A percentile compares a stretch with the other conserved stretches of the same genome.
Evolutionary conservation across 2,113 vertebrate genomes (phyloP).

Genomic region (Connochaetes taurinus): DNA sequence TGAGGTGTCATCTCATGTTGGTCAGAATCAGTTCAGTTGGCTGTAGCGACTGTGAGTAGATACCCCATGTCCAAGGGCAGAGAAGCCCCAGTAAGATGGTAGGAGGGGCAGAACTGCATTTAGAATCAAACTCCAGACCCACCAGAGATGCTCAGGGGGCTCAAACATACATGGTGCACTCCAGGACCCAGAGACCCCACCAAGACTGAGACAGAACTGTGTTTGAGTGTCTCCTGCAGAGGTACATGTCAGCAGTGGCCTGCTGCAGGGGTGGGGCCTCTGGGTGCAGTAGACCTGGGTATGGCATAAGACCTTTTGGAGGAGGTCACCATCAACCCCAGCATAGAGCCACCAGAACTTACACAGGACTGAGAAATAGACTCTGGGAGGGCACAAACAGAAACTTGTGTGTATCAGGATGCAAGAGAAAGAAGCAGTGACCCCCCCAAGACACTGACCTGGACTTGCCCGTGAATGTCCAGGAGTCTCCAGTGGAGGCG

Average conservation of each 20-base stretch:
- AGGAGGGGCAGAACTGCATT: background rate
- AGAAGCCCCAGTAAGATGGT: background rate
- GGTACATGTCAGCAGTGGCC: background rate
- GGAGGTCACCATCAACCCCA: background rate
- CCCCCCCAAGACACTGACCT: background rate
- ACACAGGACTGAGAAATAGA: background rate
- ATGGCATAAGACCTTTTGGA: background rate
- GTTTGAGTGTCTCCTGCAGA: background rate
- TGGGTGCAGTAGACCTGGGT: background rate
- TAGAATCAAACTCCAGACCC: background rate
- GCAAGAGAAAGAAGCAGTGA: background rate
- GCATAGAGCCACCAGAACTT: background rate
- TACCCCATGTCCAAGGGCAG: background rate
- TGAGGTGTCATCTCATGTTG: background rate
- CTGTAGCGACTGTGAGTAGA: background rate
- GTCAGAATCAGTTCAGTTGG: background rate
- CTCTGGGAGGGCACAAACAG: background rate
- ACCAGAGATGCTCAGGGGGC: background rate
- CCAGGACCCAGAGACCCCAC: background rate
- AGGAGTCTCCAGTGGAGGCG: fast-evolving
- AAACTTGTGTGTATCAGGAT: background rate
- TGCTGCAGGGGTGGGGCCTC: background rate
- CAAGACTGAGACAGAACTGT: background rate
- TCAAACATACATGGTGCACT: background rate
- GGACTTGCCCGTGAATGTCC: background rate